Base-by-base conservation (phyloP, 2,797 vertebrate species). In the Macrochelys suwanniensis region DNA sequence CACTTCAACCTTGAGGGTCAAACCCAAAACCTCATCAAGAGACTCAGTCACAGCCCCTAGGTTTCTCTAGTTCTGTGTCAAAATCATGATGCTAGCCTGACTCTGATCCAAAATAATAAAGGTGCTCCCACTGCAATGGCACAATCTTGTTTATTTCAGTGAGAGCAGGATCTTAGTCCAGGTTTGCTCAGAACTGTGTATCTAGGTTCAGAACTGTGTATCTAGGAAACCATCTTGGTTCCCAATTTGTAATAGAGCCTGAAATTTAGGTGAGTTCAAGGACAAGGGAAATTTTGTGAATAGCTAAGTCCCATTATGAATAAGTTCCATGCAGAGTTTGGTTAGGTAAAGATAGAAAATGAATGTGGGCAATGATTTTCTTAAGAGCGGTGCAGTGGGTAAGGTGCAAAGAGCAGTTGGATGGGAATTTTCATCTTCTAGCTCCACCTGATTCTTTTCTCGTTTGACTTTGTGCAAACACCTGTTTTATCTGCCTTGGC, bases 181-280 rank as follows among this genome's bases (percentile, higher is more conserved):
- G 93, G 50, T 79, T 74, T 3, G 1, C 25, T 78, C 87, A 54
- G 2, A 90, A 68, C 10, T 3, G 92, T 78, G 21, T 0, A 1
- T 0, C 0, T 6, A 0, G 1, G 26, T 3, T 78, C 87, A 54
- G 2, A 90, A 68, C 10, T 3, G 92, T 78, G 23, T 0, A 1
- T 0, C 0, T 6, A 0, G 1, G 28, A 2, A 50, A 50, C 49
- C 12, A 50, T 88, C 80, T 47, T 80, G 83, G 85, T 84, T 91
- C 94, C 81, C 84, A 1, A 5, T 11, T 21, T 28, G n/a, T 50
- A 3, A 93, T 80, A 84, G 28, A 94, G 42, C 16, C 12, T 50
- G 9, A 47, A 0, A 61, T n/a, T 53, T 90, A 87, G 53, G 23
- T 21, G 65, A 23, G 53, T 88, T 95, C 54, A 5, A 3, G 88